Percentiles rank a stretch among this genome's conserved stretches.
These are phyloP conservation scores for Eptatretus burgeri DNA, from an alignment of 2,113 vertebrate species.

Conservation along the genomic window DNA sequence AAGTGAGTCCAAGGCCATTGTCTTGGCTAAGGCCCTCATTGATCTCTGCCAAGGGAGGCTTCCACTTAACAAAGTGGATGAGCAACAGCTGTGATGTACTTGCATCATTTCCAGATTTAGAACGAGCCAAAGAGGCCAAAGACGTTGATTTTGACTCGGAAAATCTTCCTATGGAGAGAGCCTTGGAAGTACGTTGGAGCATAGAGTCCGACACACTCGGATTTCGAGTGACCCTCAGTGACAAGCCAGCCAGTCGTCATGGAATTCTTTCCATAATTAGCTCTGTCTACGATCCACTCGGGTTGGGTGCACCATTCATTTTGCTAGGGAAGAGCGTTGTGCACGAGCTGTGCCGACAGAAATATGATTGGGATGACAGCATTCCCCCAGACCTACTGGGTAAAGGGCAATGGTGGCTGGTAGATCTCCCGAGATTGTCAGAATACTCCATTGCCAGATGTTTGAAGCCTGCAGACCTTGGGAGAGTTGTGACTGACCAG, in stretches of 20 bases:
- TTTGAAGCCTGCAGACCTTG: constrained; percentile 8
- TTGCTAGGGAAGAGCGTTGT: not conserved
- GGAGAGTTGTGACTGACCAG: constrained; percentile 8
- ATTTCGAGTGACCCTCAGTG: not conserved
- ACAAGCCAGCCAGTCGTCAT: not conserved
- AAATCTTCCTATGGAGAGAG: constrained; percentile 3
- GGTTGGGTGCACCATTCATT: not conserved
- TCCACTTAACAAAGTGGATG: constrained; percentile 7
- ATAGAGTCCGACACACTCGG: not conserved
- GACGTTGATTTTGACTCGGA: not conserved
- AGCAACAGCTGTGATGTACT: constrained; percentile 1
- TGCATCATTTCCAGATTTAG: not conserved
- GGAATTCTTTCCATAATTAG: constrained; percentile 7
- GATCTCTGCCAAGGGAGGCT: constrained; percentile 1
- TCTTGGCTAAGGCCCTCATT: constrained; percentile 2
- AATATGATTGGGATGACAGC: constrained; percentile 1
- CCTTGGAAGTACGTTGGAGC: not conserved
- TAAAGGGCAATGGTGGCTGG: constrained; percentile 7
- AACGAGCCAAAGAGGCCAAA: constrained; percentile 4
- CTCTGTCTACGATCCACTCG: constrained; percentile 3
- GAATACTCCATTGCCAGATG: constrained; percentile 9
- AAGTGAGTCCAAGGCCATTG: not conserved
- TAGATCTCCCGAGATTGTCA: constrained; percentile 5
- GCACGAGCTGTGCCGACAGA: constrained; percentile 6
- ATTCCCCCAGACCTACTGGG: not conserved